A percentile compares a stretch with the other conserved stretches of the same genome.
Evolutionary conservation across 2,888 invertebrate species (phyloP).

Genomic region (Chloromyia formosa): DNA sequence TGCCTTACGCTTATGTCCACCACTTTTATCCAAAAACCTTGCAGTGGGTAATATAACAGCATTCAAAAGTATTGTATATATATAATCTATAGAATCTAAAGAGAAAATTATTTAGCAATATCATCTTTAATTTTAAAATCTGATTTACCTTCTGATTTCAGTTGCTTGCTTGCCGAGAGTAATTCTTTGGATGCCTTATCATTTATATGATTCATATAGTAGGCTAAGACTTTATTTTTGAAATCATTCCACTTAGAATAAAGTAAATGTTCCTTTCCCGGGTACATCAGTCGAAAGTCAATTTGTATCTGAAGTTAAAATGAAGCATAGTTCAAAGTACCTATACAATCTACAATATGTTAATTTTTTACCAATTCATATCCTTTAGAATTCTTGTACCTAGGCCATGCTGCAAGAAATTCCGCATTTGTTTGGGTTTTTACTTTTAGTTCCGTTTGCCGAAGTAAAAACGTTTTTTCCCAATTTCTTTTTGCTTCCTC

Average conservation of each 20-base stretch:
- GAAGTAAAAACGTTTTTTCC: too few relatives aligned
- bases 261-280: slow-evolving; percentile 9
- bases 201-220: not conserved
- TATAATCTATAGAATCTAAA: slow-evolving; percentile 32
- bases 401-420: not conserved
- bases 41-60: slow-evolving; percentile 44
- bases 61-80: slow-evolving; percentile 37
- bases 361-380: not conserved
- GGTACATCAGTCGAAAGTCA: too few relatives aligned
- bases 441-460: not conserved
- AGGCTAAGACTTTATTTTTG: slow-evolving; percentile 1
- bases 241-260: not conserved
- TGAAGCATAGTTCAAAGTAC: too few relatives aligned
- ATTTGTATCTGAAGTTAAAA: not conserved
- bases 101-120: too few relatives aligned
- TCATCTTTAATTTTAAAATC: too few relatives aligned
- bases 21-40: slow-evolving; percentile 46
- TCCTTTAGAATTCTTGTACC: not conserved
- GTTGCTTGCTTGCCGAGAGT: too few relatives aligned
- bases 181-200: not conserved
- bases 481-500: too few relatives aligned
- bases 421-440: not conserved
- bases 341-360: not conserved
- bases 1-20: too few relatives aligned
- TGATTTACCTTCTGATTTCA: too few relatives aligned